Evolutionary conservation across 2,797 vertebrate genomes (phyloP).

Genomic region (Masticophis lateralis): DNA sequence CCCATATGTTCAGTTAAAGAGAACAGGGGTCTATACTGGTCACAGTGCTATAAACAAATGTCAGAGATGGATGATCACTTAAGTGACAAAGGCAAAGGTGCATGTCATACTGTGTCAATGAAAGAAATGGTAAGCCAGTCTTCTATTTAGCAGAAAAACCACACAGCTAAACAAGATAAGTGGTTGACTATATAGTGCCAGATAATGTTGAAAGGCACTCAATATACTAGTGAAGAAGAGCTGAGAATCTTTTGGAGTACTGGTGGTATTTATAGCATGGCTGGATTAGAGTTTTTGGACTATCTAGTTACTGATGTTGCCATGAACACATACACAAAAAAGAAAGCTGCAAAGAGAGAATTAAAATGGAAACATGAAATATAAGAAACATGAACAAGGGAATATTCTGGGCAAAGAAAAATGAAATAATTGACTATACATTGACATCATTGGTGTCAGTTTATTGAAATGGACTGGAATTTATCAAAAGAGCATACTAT

Average conservation of each 20-base stretch:
- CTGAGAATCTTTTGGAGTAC: not conserved
- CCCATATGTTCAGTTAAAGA: not conserved
- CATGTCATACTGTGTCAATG: not conserved
- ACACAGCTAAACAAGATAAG: not conserved
- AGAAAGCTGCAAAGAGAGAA: not conserved
- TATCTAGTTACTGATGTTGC: not conserved
- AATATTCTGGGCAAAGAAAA: not conserved
- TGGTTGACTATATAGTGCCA: not conserved
- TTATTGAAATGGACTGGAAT: not conserved
- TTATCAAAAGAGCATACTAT: not conserved
- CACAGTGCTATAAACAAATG: not conserved
- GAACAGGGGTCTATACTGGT: not conserved
- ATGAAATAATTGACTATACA: not conserved
- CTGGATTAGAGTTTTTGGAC: not conserved
- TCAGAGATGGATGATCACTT: not conserved
- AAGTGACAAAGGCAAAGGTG: not conserved
- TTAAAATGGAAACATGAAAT: not conserved
- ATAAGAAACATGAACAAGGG: not conserved
- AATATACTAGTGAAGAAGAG: not conserved
- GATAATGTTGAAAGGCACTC: not conserved
- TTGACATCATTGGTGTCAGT: not conserved
- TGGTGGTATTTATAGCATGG: not conserved
- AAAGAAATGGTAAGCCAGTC: not conserved
- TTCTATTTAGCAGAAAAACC: not conserved
- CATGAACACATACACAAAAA: not conserved